Base-by-base conservation (phyloP, 2,888 invertebrate species). In the Drosophila antonietae region DNA sequence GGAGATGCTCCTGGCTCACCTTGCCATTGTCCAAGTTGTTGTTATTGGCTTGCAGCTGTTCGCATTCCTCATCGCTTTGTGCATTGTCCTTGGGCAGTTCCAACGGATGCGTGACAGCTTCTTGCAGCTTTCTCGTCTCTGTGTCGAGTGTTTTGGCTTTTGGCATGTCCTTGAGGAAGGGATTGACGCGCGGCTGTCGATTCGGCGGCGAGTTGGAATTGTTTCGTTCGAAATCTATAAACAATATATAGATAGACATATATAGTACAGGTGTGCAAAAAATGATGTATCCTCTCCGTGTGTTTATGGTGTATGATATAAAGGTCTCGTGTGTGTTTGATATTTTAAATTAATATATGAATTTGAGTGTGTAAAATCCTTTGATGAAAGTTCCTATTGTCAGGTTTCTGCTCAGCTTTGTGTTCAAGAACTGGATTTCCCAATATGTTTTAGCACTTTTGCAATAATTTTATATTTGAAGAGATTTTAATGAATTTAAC, bases 151-250 rank as follows among this genome's bases (percentile, higher is more conserved):
- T 59, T 68, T 74, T 83, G 43, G 90, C 78, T 75, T 90, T 92
- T 83, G 94, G 94, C 80, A 94, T 94, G 78, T 95, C 95, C 88
- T 94, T 94, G 43, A 95, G 88, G 82, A 95, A 95, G 60, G 95
- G 95, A 91, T 95, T 95, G 41, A 95, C 94, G 57, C 95, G 93
- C 75, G 94, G 94, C 87, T 93, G 93, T n/a, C 92, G 91, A 79
- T 89, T 92, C 67, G 91, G 90, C 64, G 90, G 91, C 69, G 92
- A 92, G 74, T 88, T 90, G 37, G 88, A 90, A 69, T 91, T 91
- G 64, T 87, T 78, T n/a, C 92, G 90, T 81, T 91, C 91, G 61
- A 92, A 92, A 80, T 92, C 92, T 92, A 44, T 10, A 60, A 35
- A 3, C 10, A 35, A 59, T 2, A 18, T 9, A 28, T 28, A 28